phyloP scores from a whole-genome alignment of 1,140 invertebrate genomes.

The Drosophila sp. region DNA sequence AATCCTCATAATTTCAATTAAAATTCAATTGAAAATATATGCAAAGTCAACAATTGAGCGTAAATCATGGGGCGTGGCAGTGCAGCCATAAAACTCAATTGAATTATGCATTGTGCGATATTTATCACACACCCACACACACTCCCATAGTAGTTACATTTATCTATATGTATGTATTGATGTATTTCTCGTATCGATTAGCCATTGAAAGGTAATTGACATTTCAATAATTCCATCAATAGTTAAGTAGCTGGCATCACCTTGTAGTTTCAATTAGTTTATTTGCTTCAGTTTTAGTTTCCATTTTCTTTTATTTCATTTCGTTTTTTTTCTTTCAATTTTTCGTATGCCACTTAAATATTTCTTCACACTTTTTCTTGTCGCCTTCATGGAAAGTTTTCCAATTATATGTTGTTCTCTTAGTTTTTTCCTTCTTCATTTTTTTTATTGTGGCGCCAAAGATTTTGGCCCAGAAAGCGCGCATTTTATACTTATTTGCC shows the following conservation, averaged over 20 bases:
- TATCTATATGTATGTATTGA: neutral
- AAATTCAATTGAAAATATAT: slow-evolving; percentile 79
- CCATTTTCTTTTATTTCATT: slow-evolving; percentile 2
- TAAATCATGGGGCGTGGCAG: slow-evolving; percentile 49
- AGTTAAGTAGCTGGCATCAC: slow-evolving; percentile 29
- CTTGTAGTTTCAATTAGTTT: slow-evolving; percentile 2
- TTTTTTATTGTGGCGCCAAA: slow-evolving; percentile 41
- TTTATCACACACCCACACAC: slow-evolving; percentile 33
- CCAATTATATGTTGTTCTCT: slow-evolving; percentile 71
- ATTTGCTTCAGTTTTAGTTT: slow-evolving; percentile 16
- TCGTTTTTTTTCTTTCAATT: slow-evolving; percentile 46
- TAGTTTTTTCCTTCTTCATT: slow-evolving; percentile 27
- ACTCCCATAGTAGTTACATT: neutral
- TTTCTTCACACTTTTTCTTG: slow-evolving; percentile 74
- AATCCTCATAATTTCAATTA: slow-evolving; percentile 73
- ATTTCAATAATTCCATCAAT: slow-evolving; percentile 64
- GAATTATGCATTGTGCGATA: slow-evolving; percentile 53
- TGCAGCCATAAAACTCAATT: slow-evolving; percentile 52
- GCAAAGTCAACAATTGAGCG: slow-evolving; percentile 68
- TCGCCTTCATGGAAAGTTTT: slow-evolving; percentile 65
- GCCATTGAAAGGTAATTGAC: slow-evolving; percentile 47
- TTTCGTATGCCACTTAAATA: slow-evolving; percentile 64
- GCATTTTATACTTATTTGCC: slow-evolving; percentile 47
- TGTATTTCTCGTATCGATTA: slow-evolving; percentile 47
- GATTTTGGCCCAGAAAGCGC: slow-evolving; percentile 36